Evolutionary conservation across 2,113 vertebrate species (phyloP).

Genomic region (Mustelus asterias): DNA sequence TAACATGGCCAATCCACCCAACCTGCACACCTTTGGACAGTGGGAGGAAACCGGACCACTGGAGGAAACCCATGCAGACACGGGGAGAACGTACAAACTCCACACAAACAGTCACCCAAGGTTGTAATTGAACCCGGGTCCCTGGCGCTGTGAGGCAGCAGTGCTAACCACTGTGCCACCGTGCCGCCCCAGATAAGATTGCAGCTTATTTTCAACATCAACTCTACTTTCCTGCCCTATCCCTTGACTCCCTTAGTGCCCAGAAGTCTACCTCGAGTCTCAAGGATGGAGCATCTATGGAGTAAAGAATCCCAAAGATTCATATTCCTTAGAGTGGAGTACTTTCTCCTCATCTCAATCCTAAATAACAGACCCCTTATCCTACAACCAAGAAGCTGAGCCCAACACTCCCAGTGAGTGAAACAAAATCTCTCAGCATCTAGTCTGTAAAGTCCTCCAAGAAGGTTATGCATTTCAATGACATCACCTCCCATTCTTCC

Average conservation of each 20-base stretch:
- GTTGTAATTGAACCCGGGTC: too few relatives aligned
- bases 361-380: not conserved
- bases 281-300: not conserved
- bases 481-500: not conserved
- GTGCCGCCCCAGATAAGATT: not conserved
- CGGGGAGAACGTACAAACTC: too few relatives aligned
- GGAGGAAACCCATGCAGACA: too few relatives aligned
- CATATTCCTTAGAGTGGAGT: not conserved
- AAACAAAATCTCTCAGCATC: not conserved
- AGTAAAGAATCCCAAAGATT: not conserved
- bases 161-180: too few relatives aligned
- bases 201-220: not conserved
- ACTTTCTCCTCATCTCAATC: not conserved
- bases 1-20: too few relatives aligned
- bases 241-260: not conserved
- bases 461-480: not conserved
- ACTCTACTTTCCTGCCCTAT: not conserved
- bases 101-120: too few relatives aligned
- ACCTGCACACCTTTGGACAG: too few relatives aligned
- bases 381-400: not conserved
- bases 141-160: too few relatives aligned
- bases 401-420: not conserved
- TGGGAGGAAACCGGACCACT: too few relatives aligned
- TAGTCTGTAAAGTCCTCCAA: not conserved
- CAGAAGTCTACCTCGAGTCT: not conserved